Conservation (phyloP, 1,140 invertebrate genomes). For the Hermatobates lingyangjiaoensis region DNA sequence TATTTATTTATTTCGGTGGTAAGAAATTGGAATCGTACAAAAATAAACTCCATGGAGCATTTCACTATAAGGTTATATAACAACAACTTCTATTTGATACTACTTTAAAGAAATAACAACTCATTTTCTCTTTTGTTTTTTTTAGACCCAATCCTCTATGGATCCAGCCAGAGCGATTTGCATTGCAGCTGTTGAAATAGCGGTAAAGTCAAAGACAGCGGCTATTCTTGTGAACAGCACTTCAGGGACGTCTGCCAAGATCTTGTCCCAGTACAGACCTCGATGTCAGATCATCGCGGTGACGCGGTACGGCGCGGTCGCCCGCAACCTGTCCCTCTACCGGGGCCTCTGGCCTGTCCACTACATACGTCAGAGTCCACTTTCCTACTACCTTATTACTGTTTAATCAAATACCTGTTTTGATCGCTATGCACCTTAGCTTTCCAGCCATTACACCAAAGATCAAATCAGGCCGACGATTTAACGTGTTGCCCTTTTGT, state of each 20-base stretch:
- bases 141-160: constrained; percentile 47
- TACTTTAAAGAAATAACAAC: too few species aligned
- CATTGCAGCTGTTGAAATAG: constrained; percentile 89
- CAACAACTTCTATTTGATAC: too few species aligned
- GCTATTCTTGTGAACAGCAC: constrained; percentile 95
- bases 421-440: too few species aligned
- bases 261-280: constrained; percentile 86
- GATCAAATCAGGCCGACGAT: too few species aligned
- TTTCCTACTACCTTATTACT: background rate
- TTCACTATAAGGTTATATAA: too few species aligned
- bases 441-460: too few species aligned
- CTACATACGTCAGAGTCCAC: constrained; percentile 8
- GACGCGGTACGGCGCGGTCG: constrained; percentile 69
- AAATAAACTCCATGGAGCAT: too few species aligned
- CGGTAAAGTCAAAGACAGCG: constrained; percentile 72
- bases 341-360: constrained; percentile 24
- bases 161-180: constrained; percentile 83
- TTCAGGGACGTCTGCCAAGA: constrained; percentile 74
- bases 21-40: too few species aligned
- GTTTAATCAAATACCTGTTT: background rate
- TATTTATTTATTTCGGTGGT: too few species aligned
- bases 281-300: constrained; percentile 92
- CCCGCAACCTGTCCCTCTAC: constrained; percentile 80
- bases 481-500: too few species aligned
- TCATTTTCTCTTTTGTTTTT: too few species aligned